These are phyloP conservation scores for Leptodactylus fallax DNA, from an alignment of 2,797 vertebrate genomes.

Conservation along the genomic window DNA sequence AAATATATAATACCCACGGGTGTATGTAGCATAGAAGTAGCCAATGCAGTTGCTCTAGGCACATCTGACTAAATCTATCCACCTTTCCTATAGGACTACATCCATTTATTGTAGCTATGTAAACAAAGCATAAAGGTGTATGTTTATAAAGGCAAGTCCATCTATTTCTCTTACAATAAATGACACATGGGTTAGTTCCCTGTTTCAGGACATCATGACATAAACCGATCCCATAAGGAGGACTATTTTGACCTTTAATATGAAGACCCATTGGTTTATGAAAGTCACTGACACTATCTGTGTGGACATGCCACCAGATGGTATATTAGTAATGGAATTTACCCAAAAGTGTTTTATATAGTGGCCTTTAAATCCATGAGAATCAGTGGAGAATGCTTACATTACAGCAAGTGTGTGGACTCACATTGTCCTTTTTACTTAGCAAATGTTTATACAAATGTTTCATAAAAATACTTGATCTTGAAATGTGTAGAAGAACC, in stretches of 20 bases:
- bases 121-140: not conserved
- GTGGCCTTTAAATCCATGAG: not conserved
- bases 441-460: slow-evolving; percentile 16
- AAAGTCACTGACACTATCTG: not conserved
- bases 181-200: not conserved
- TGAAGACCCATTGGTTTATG: not conserved
- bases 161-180: not conserved
- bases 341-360: not conserved
- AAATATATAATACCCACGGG: not conserved
- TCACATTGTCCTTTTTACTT: not conserved
- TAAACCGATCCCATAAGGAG: not conserved
- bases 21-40: not conserved
- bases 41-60: too few relatives aligned
- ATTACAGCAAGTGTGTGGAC: not conserved
- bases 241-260: not conserved
- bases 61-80: not conserved
- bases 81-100: not conserved
- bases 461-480: slow-evolving; percentile 23
- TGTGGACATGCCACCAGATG: not conserved
- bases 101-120: not conserved
- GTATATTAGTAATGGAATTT: not conserved
- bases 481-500: slow-evolving; percentile 29
- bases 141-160: too few relatives aligned
- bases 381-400: not conserved
- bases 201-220: not conserved